Base-by-base conservation (phyloP, 53 echinoderm and acorn worm species). In the Paracentrotus lividus region DNA sequence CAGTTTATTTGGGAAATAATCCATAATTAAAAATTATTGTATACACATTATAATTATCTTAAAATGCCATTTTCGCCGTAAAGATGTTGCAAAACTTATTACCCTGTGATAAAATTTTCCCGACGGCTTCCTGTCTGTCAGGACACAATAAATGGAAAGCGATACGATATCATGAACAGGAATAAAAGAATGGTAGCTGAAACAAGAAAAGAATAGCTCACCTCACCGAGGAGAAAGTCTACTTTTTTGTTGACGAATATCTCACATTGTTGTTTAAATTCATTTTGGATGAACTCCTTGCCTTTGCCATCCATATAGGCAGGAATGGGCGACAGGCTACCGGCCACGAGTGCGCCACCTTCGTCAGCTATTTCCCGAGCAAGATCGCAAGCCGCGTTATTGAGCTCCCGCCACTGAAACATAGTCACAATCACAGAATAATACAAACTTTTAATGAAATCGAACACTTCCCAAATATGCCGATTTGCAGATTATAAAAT, bases 181-280 rank as follows among this genome's bases (percentile, higher is more conserved):
- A 55, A 55, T 15, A 55, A 51, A 51, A 6, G 7, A 51, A 51
- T 12, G 12, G 7, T 14, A 77, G 42, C 24, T 45, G 40, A 29
- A 45, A 0, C 29, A 38, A 76, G 47, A 81, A 47, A 43, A 47
- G n/a, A 27, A 44, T 45, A 72, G 59, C 90, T 92, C 84, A 97
- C 97, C 93, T 97, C 97, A 32, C 96, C 97, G 9, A 97, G 69
- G 40, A 97, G 86, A 45, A 96, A 97, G 49, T 97, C 97, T 15
- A 96, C 97, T 42, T 94, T 84, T 64, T 96, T 97, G 42, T 94
- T 90, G n/a, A 26, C 7, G 49, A 94, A 97, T 49, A 96, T 57
- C 8, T 97, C 92, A 16, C 78, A 87, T 59, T 96, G 96, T 53
- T 96, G 94, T 34, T 85, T 40, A 76, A 97, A 97, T 66, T 97